A percentile compares a stretch with the other conserved stretches of the same genome.
Evolutionary conservation across 2,888 invertebrate genomes (phyloP).

Genomic region (Hedychridium roseum): DNA sequence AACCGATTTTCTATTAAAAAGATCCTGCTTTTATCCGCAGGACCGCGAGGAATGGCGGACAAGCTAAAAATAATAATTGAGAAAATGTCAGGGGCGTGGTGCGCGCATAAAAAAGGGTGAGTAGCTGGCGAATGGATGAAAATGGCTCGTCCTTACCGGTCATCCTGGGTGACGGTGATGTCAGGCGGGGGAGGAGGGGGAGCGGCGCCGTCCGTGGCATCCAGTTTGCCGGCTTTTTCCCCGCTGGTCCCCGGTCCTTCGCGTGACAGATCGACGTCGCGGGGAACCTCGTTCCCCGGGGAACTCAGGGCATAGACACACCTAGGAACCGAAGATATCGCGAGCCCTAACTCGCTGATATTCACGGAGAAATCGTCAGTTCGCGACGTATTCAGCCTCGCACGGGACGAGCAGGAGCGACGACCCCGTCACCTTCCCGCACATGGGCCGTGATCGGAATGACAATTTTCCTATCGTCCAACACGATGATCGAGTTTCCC

Average conservation of each 20-base stretch:
- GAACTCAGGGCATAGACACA: background rate
- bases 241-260: constrained; percentile 21
- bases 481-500: constrained; percentile 2
- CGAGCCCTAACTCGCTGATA: constrained; percentile 4
- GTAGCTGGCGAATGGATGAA: background rate
- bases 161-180: constrained; percentile 62
- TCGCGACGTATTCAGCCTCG: no score
- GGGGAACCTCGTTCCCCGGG: constrained; percentile 10
- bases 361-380: no score
- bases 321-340: constrained; percentile 15
- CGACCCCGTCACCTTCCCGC: constrained; percentile 6
- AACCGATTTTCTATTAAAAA: no score
- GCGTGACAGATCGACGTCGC: background rate
- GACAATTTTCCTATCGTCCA: no score
- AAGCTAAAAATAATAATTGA: no score
- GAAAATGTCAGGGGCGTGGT: no score
- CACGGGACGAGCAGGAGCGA: no score
- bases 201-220: constrained; percentile 62
- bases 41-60: no score
- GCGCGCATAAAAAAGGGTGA: background rate
- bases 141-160: constrained; percentile 51
- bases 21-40: no score
- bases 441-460: no score
- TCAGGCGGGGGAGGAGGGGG: constrained; percentile 60
- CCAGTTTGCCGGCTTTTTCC: constrained; percentile 61